Evolutionary conservation across 1,140 invertebrate species (phyloP), one percentile per base, ranked within the genome.

Genomic region (Saccostrea cuccullata): DNA sequence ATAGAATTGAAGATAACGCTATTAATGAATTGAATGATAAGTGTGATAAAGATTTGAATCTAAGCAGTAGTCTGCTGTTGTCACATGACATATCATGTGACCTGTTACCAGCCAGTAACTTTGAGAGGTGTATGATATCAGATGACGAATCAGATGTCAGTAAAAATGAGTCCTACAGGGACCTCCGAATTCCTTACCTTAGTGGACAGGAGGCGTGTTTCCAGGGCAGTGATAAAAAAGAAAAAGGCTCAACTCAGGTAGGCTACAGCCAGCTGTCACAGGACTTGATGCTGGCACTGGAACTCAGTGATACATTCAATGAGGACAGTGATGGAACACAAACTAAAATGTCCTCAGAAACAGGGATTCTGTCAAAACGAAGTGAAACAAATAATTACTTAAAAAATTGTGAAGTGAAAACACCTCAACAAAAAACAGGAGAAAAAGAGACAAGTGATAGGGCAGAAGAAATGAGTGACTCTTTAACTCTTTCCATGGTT

Each of bases 81-180:
- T n/a, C n/a, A n/a, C n/a, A n/a, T n/a, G n/a, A n/a, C n/a, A n/a
- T n/a, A 15, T 91, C 90, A 15, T 82, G 11, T 20, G 90, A 90
- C 55, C 83, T 94, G 11, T 89, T 93, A 47, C 90, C 92, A 73
- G 92, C 93, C 23, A 94, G 93, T 84, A 92, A 93, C 85, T 93
- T 92, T 91, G 93, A 94, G 20, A 89, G 91, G 55, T 82, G 90
- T 82, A 83, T 84, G 9, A 87, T 91, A 56, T 30, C 83, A 56
- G 90, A 90, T 58, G 84, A 88, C 47, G 89, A 90, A 26, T 88
- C 89, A 0, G 82, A 82, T 23, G 23, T 40, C 9, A 73, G 55
- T 87, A 30, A 58, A n/a, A 30, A 91, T n/a, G 47, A 87, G 15
- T 93, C 92, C 1, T 93, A 91, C 67, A 84, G 86, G 58, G 91